phyloP scores from a whole-genome alignment of 2,888 invertebrate species.

The Lithodes maja region DNA sequence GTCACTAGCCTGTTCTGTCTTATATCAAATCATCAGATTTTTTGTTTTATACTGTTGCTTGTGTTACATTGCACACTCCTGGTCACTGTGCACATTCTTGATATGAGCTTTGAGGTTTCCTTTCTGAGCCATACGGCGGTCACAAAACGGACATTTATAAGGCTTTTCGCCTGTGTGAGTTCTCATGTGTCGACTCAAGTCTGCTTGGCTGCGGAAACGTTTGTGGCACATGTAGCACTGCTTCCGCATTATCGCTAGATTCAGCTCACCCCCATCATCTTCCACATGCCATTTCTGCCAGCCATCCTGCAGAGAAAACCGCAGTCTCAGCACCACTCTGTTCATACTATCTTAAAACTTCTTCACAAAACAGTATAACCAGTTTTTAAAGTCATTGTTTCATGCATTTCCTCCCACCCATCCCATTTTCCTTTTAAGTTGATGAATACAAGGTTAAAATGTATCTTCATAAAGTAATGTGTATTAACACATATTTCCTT shows the following conservation, averaged over 20 bases:
- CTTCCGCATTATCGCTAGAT: slow-evolving; percentile 32
- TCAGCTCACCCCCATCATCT: slow-evolving; percentile 42
- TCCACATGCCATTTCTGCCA: slow-evolving; percentile 49
- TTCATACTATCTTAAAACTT: neutral
- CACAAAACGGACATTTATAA: slow-evolving; percentile 54
- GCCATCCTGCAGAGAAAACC: slow-evolving; percentile 65
- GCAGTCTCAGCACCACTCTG: slow-evolving; percentile 63
- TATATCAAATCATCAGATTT: slow-evolving; percentile 29
- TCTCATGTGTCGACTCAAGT: slow-evolving; percentile 60
- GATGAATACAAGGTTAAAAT: neutral
- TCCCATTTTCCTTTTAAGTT: neutral
- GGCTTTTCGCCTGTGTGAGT: slow-evolving; percentile 69
- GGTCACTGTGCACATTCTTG: slow-evolving; percentile 52
- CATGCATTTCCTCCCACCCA: slow-evolving; percentile 29
- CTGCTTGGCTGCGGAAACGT: slow-evolving; percentile 65
- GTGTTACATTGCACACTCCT: slow-evolving; percentile 41
- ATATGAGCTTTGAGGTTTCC: slow-evolving; percentile 68
- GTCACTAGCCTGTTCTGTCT: slow-evolving; percentile 17
- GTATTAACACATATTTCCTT: neutral
- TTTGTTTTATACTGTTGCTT: slow-evolving; percentile 4
- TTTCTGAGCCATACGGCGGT: slow-evolving; percentile 56
- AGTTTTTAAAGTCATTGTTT: neutral
- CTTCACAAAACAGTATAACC: neutral
- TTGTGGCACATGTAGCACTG: slow-evolving; percentile 61
- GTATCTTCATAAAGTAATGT: neutral